phyloP scores from a whole-genome alignment of 2,888 invertebrate genomes.

The Papilio protenor region DNA sequence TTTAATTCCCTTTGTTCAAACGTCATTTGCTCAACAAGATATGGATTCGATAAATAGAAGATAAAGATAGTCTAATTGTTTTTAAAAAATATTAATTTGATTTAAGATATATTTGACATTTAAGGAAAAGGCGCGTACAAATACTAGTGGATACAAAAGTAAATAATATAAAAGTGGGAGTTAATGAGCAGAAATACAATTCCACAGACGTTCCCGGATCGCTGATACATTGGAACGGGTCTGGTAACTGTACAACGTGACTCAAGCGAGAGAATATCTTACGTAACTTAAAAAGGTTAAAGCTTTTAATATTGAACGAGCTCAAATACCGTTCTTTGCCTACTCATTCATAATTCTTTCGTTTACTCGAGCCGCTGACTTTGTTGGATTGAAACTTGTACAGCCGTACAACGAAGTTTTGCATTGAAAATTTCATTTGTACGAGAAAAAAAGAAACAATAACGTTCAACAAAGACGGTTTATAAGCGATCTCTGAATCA shows the following conservation, averaged over 20 bases:
- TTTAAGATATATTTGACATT: neutral
- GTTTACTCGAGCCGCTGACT: constrained; percentile 43
- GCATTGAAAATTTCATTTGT: constrained; percentile 39
- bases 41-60: neutral
- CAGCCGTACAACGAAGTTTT: constrained; percentile 34
- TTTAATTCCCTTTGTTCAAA: neutral
- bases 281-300: constrained; percentile 41
- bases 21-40: neutral
- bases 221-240: constrained; percentile 29
- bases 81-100: neutral
- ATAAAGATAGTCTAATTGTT: neutral
- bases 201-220: constrained; percentile 18
- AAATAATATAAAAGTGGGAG: constrained; percentile 8
- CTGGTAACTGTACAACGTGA: constrained; percentile 27
- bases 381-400: constrained; percentile 43
- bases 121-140: neutral
- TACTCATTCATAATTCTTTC: constrained; percentile 45
- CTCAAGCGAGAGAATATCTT: constrained; percentile 32
- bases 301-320: constrained; percentile 41
- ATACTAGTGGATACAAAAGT: neutral
- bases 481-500: constrained; percentile 51
- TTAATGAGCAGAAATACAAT: constrained; percentile 7
- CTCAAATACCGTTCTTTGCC: constrained; percentile 42
- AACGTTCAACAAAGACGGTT: constrained; percentile 46
- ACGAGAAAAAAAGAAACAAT: constrained; percentile 35